These are phyloP conservation scores for Porites australiensis DNA, from an alignment of 64 coral and sea anemone genomes.

Conservation along the genomic window DNA sequence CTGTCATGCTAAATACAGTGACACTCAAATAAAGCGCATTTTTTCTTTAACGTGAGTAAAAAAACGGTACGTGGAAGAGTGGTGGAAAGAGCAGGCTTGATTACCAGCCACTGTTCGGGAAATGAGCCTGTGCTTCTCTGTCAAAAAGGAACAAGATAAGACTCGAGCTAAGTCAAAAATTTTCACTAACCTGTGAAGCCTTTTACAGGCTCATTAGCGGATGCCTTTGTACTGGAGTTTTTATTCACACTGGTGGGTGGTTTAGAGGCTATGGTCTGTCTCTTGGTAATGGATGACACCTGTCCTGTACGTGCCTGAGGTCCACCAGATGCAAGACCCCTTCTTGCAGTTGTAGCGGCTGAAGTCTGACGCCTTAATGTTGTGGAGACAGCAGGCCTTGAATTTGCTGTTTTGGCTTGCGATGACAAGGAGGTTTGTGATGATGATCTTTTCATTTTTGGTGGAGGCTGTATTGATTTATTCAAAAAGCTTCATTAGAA, in stretches of 20 bases:
- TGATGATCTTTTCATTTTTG: slow-evolving; percentile 66
- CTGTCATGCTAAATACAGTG: no score
- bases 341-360: background rate
- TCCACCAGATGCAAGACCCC: background rate
- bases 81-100: no score
- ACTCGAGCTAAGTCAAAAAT: background rate
- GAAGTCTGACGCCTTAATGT: slow-evolving; percentile 52
- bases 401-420: slow-evolving; percentile 8
- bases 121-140: no score
- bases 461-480: slow-evolving; percentile 34
- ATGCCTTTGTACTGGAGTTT: background rate
- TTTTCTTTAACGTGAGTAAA: no score
- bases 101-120: no score
- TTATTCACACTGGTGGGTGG: slow-evolving; percentile 1
- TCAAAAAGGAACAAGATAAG: no score
- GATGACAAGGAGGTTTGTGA: slow-evolving; percentile 34
- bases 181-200: background rate
- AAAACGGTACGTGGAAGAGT: no score
- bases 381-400: background rate
- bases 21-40: no score
- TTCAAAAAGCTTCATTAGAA: no score
- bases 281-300: slow-evolving; percentile 1
- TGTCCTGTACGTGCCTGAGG: background rate
- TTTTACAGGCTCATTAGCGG: background rate
- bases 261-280: slow-evolving; percentile 49